Evolutionary conservation across 2,888 invertebrate genomes (phyloP), one percentile per base, ranked within the genome.

Genomic region (Cosmia trapezina): DNA sequence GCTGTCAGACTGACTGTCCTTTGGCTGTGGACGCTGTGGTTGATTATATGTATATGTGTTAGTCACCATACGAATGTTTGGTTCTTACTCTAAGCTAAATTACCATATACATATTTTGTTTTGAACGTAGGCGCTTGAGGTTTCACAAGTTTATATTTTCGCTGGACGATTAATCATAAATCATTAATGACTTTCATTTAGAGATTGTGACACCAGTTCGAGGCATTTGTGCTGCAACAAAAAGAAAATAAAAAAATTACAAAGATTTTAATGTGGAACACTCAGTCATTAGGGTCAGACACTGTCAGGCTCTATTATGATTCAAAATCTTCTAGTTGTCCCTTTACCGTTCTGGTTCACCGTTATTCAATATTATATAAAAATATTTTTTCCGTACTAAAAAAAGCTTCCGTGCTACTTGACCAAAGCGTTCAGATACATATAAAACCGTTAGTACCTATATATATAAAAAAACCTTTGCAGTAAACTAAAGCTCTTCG

Each of bases 261-360:
- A 41, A 66, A 53, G 14, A 51, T 68, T 41, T 37, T 14, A 49
- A 76, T 68, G n/a, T 74, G 54, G 49, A 28, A 43, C 60, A 68
- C 41, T 51, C 45, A 11, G 51, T 64, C 22, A 80, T 75, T 74
- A 51, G 22, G 76, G 45, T 60, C 67, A 68, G 17, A 22, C 51
- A 60, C 2, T 64, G 28, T 63, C 47, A 41, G 22, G 28, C 11
- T 60, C 28, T 22, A 59, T 53, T 72, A 59, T 47, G 12, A 45
- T 54, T 9, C 11, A 63, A 3, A 17, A 5, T 7, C 9, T 73
- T 33, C 19, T 43, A 19, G 4, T 9, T 37, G 22, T 11, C 14
- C 14, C 22, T 45, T 49, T 12, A 12, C 14, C 12, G 12, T 57
- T 56, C 2, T 49, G 33, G 5, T 43, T 56, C 56, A 9, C 28